Evolutionary conservation across 2,888 invertebrate genomes (phyloP).

Genomic region (Thymelicus acteon): DNA sequence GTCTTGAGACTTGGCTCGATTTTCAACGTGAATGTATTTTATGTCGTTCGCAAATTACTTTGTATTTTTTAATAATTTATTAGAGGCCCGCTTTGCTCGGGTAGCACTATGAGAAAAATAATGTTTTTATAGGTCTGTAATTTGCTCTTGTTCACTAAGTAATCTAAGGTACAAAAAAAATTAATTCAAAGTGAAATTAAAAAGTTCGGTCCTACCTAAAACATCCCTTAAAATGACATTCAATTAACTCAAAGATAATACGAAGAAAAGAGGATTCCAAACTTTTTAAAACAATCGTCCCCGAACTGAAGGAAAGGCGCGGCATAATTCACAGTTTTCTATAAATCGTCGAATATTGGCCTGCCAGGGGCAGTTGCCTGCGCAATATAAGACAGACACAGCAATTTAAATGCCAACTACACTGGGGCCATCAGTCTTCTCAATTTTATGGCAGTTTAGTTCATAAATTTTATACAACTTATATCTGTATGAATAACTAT

Average conservation of each 20-base stretch:
- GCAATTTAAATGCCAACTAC: conserved; percentile 34
- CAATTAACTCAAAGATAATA: not conserved
- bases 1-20: not conserved
- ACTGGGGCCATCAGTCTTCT: conserved; percentile 23
- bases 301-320: conserved; percentile 6
- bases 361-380: conserved; percentile 19
- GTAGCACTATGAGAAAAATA: too few relatives aligned
- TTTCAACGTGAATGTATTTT: not conserved
- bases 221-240: not conserved
- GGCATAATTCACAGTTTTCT: conserved; percentile 31
- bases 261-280: not conserved
- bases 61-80: too few relatives aligned
- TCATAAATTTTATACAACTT: conserved; percentile 31
- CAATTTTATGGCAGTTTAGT: conserved; percentile 43
- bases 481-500: not conserved
- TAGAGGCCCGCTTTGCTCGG: too few relatives aligned
- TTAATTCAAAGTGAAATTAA: not conserved
- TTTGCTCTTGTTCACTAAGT: too few relatives aligned
- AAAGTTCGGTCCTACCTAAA: not conserved
- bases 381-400: conserved; percentile 36
- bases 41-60: too few relatives aligned
- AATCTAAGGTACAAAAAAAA: not conserved
- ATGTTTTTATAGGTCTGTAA: too few relatives aligned
- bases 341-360: conserved; percentile 34
- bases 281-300: conserved; percentile 1